phyloP scores from a whole-genome alignment of 1,140 invertebrate species.

The Antheraea mylitta region DNA sequence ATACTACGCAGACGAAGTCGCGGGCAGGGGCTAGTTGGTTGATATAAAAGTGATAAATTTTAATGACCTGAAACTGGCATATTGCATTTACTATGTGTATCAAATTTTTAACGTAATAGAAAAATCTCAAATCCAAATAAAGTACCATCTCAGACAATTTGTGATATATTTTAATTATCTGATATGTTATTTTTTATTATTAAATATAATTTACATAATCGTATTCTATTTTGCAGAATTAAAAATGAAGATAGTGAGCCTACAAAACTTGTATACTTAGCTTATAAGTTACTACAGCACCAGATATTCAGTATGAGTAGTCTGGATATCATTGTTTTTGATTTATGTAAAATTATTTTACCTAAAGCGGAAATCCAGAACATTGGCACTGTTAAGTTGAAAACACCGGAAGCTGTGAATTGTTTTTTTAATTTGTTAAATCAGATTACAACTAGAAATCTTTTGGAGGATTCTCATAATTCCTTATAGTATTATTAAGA shows the following conservation, averaged over 20 bases:
- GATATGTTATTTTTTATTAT: not conserved
- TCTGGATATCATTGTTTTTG: slow-evolving; percentile 52
- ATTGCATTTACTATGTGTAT: too few relatives aligned
- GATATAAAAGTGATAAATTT: too few relatives aligned
- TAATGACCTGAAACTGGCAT: too few relatives aligned
- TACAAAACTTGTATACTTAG: slow-evolving; percentile 38
- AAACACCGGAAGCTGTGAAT: slow-evolving; percentile 61
- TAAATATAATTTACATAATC: not conserved
- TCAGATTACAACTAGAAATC: slow-evolving; percentile 29
- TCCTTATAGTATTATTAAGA: not conserved
- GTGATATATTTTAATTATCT: too few relatives aligned
- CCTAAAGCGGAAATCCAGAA: slow-evolving; percentile 62
- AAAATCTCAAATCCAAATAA: too few relatives aligned
- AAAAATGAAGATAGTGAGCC: slow-evolving; percentile 41
- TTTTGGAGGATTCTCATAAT: not conserved
- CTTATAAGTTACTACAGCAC: slow-evolving; percentile 57
- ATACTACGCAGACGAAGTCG: too few relatives aligned
- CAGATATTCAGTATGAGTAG: slow-evolving; percentile 53
- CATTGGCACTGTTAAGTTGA: slow-evolving; percentile 61
- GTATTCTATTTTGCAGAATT: slow-evolving; percentile 38
- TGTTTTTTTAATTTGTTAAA: slow-evolving; percentile 57
- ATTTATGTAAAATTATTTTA: slow-evolving; percentile 47
- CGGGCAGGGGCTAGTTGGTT: too few relatives aligned
- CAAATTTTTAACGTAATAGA: too few relatives aligned
- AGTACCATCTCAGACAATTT: too few relatives aligned